These are phyloP conservation scores for Bellardia pandia DNA, from an alignment of 2,888 invertebrate genomes.

Conservation along the genomic window DNA sequence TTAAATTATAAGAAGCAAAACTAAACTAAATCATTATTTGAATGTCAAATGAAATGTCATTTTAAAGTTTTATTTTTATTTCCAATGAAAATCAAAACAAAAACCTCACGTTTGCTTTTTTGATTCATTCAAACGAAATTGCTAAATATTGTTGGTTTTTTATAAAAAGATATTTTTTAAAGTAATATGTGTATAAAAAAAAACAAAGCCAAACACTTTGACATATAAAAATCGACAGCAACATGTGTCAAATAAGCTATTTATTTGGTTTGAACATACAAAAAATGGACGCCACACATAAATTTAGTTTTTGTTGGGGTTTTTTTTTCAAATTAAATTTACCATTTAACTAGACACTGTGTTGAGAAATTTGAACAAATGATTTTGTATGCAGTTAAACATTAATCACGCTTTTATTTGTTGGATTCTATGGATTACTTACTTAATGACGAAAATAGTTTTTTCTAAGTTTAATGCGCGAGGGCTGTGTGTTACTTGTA, in stretches of 20 bases:
- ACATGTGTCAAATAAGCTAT: conserved; percentile 60
- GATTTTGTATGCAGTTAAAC: conserved; percentile 23
- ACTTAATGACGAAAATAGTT: conserved; percentile 8
- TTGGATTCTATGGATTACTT: background rate
- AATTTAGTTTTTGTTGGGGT: background rate
- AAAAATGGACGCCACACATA: conserved; percentile 53
- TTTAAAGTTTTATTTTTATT: background rate
- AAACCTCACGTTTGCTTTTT: conserved; percentile 7
- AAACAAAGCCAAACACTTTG: conserved; percentile 6
- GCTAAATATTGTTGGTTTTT: conserved; percentile 6
- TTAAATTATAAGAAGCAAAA: background rate
- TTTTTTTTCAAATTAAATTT: background rate
- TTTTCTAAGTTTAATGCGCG: conserved; percentile 1
- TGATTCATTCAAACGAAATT: conserved; percentile 7
- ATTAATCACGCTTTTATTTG: conserved; percentile 54
- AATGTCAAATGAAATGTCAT: conserved; percentile 31
- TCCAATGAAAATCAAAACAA: conserved; percentile 1
- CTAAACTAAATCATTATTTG: conserved; percentile 43
- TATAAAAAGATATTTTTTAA: background rate
- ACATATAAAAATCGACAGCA: conserved; percentile 22
- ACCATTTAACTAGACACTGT: background rate
- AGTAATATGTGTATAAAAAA: background rate
- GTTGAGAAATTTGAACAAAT: conserved; percentile 14
- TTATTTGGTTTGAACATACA: conserved; percentile 18
- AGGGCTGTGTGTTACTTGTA: background rate